Evolutionary conservation across 1,140 invertebrate genomes (phyloP), one percentile per base, ranked within the genome.

Genomic region (Drosophila melanogaster): DNA sequence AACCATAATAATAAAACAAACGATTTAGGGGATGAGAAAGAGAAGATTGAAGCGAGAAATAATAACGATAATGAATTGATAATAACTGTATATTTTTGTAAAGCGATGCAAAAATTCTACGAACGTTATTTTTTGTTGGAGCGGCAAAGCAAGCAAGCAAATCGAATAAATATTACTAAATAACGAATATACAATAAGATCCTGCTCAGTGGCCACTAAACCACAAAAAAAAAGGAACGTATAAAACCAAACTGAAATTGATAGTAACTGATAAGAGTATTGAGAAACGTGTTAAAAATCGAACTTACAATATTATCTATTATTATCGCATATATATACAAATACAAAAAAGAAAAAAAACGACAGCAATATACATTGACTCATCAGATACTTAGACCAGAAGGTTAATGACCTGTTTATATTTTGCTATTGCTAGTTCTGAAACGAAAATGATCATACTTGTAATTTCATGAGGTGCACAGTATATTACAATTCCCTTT

Each of bases 1-100:
- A 66, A 76, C 57, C 19, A 70, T 70, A 46, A 57, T 55, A 62
- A 22, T 41, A 14, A 38, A 38, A 38, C 17, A 50, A 33, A 61
- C 15, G 44, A 66, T 26, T 49, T 43, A 53, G 44, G 51, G 57
- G 46, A 38, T 19, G 50, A 74, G 71, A 64, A 38, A 37, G 43
- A 47, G 30, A 47, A 44, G 58, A 22, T 49, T 24, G 37, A 64
- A 64, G 7, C 35, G 54, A 74, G 33, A 47, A 43, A 64, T 30
- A 30, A 30, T 30, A 30, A 30, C 30, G 30, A 30, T 30, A 30
- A 30, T 30, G 30, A 30, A 30, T 30, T 33, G 47, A 75, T 66
- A 51, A 65, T 66, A 70, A 37, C 72, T 76, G 54, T 75, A 74
- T 74, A 76, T 76, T 76, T 75, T 76, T 76, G 71, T 76, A 76